Percentiles rank a stretch among this genome's conserved stretches.
Evolutionary conservation across 2,113 vertebrate genomes (phyloP).

Genomic region (Ardeotis arabs): DNA sequence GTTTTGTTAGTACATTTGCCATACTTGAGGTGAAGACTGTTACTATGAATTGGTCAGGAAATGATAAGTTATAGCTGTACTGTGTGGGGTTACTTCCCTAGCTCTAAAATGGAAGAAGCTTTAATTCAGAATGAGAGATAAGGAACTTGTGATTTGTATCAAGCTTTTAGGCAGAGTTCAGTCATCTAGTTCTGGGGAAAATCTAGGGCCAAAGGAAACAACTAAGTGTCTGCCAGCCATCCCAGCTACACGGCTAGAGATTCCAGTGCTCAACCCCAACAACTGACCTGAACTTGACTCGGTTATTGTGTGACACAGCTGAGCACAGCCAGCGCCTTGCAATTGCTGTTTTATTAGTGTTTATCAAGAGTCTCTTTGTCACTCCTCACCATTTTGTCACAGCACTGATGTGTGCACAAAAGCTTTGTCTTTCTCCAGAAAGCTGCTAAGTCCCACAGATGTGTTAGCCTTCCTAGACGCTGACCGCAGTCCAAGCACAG

Average conservation of each 20-base stretch:
- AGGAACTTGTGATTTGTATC: not conserved
- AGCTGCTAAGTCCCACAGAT: accelerated
- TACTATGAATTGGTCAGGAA: not conserved
- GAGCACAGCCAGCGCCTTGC: not conserved
- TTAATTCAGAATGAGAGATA: accelerated
- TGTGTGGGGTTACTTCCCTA: not conserved
- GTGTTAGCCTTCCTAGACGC: not conserved
- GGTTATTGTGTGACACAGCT: not conserved
- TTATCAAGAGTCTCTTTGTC: not conserved
- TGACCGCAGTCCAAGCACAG: not conserved
- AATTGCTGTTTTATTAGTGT: not conserved
- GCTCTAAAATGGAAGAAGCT: not conserved
- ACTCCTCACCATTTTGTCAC: not conserved
- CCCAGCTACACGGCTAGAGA: not conserved
- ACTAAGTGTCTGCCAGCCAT: not conserved
- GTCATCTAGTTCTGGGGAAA: not conserved
- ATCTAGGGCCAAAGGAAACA: not conserved
- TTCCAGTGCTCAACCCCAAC: not conserved
- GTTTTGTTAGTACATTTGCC: not conserved
- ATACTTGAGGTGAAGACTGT: not conserved
- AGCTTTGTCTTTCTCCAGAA: not conserved
- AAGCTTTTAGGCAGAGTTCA: not conserved
- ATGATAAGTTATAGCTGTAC: not conserved
- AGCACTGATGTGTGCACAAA: not conserved
- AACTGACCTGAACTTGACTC: not conserved